Base-by-base conservation (phyloP, 2,888 invertebrate genomes). In the Encarsia formosa region DNA sequence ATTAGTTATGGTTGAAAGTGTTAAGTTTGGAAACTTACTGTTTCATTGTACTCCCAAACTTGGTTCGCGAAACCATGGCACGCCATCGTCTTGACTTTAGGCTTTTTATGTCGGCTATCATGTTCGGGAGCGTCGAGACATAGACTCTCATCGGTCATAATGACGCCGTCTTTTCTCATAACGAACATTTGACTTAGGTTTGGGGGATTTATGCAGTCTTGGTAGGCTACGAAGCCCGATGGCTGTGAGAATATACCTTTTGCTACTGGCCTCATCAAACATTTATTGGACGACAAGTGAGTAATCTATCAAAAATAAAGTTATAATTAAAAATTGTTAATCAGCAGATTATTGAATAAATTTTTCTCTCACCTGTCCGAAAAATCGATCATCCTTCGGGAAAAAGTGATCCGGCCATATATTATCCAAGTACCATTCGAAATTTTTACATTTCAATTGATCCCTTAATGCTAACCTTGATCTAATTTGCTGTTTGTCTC, bases 361-460 rank as follows among this genome's bases (percentile, higher is more conserved):
- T 24, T n/a, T 29, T n/a, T 16, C 26, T 8, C 37, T 8, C 62
- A 71, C 92, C 76, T 88, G 85, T 29, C 97, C 98, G 69, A 98
- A 92, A 77, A 92, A 91, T 58, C 91, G 80, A 61, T 88, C 86
- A 1, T 87, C 81, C 23, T 84, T 86, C 0, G 98, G 98, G 65
- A 98, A 89, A 72, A 96, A 98, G 69, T 98, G 89, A 68, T 96
- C 90, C 0, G 95, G 95, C 92, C 97, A 99, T 20, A 99, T 83
- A 65, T 90, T 91, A 48, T 91, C 85, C 61, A 99, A 78, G 73
- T 95, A 99, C 97, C 97, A 97, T 45, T 84, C 81, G 67, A 97
- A 97, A 61, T 82, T 83, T 74, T 92, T 89, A 71, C 96, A 96
- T 16, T 87, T 76, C 31, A 95, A 76, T 58, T 78, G 80, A 57